Evolutionary conservation across 2,797 vertebrate genomes (phyloP), one percentile per base, ranked within the genome.

Genomic region (Etheostoma perlongum): DNA sequence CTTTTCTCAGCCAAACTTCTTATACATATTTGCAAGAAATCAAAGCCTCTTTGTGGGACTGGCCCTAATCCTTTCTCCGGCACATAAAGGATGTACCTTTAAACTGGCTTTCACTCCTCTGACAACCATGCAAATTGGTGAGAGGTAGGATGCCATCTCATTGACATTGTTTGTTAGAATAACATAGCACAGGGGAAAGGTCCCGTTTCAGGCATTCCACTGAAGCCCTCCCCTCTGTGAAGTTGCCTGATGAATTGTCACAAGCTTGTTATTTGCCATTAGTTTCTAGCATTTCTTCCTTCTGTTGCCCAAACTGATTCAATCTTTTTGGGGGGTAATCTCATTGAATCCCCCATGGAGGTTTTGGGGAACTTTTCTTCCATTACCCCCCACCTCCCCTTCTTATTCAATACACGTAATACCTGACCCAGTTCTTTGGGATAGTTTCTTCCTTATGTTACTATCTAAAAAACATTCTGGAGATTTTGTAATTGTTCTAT

Each of bases 61-160:
- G 93, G 92, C 89, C 91, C 93, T 95, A 95, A 95, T 95, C 95
- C 93, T 94, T 94, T 95, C 94, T 94, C 92, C 92, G 88, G 93
- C 94, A 95, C 92, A 95, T 96, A 94, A 95, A 96, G 94, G 94
- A 95, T 95, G 94, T 94, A 95, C 95, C 95, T 96, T 96, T 95
- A 96, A 95, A 96, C 94, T 93, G 90, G 92, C 95, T 94, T 95
- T 95, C 95, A 94, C 88, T 92, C 87, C 90, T 85, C 89, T 96
- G 95, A 95, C 95, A 96, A 94, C 92, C 95, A 93, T 96, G 94
- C 94, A 96, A 96, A 95, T 96, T 93, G 93, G 91, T 95, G 91
- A 91, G 94, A 95, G 94, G 94, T 95, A 94, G 94, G 94, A 95
- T 95, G 94, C 93, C 95, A 95, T 95, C 93, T 94, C 92, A 93